Conservation (phyloP, 2,888 invertebrate species). For the Leptura quadrifasciata region DNA sequence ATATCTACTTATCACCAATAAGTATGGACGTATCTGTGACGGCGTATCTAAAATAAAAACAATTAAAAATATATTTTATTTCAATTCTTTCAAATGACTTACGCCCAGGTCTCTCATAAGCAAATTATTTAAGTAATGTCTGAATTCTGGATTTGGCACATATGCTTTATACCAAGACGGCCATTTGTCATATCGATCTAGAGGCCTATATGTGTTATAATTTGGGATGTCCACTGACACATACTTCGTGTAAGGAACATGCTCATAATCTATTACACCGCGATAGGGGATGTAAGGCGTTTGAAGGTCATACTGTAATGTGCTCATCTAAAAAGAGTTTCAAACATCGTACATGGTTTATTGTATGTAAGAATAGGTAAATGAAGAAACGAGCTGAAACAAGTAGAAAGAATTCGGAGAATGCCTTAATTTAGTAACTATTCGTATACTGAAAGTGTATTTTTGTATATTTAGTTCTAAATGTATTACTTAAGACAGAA, state of each 20-base stretch:
- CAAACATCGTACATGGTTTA: not conserved
- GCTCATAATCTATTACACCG: conserved; percentile 58
- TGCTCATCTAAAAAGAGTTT: conserved; percentile 43
- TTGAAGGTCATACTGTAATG: conserved; percentile 57
- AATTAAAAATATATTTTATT: not conserved
- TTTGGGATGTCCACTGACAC: conserved; percentile 58
- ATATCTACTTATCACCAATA: conserved; percentile 54
- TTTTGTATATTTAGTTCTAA: too few relatives aligned
- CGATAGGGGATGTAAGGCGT: conserved; percentile 50
- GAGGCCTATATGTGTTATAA: conserved; percentile 57
- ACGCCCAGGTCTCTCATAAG: conserved; percentile 61
- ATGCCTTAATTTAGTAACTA: too few relatives aligned
- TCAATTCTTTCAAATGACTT: conserved; percentile 38
- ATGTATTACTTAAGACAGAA: too few relatives aligned
- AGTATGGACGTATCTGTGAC: conserved; percentile 61
- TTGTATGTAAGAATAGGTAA: not conserved
- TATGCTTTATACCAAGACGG: conserved; percentile 60
- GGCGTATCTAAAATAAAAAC: conserved; percentile 55
- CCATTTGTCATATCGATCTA: conserved; percentile 61
- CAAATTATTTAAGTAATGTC: conserved; percentile 60
- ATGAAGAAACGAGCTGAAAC: not conserved
- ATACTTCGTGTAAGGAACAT: conserved; percentile 61
- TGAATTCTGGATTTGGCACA: conserved; percentile 55
- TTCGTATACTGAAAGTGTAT: too few relatives aligned
- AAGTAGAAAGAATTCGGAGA: too few relatives aligned